Conservation (phyloP, 2,888 invertebrate species). For the Cephus pygmeus region DNA sequence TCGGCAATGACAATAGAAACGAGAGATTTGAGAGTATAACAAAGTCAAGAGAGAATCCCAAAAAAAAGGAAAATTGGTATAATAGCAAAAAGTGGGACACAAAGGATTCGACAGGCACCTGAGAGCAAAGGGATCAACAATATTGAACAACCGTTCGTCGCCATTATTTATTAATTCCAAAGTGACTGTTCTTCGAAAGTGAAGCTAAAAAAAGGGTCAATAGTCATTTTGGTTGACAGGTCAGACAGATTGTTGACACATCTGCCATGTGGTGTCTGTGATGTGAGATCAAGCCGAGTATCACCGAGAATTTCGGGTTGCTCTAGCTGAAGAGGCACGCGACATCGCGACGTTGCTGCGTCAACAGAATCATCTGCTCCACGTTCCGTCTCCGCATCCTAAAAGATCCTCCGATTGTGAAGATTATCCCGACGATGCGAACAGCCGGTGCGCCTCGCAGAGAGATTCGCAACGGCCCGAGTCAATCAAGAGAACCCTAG, state of each 20-base stretch:
- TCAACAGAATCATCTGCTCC: constrained; percentile 58
- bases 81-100: neutral
- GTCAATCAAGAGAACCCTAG: neutral
- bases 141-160: constrained; percentile 19
- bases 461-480: neutral
- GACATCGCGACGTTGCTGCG: constrained; percentile 54
- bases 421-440: constrained; percentile 9
- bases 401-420: constrained; percentile 44
- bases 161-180: constrained; percentile 9
- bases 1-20: neutral
- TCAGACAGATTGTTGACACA: constrained; percentile 43
- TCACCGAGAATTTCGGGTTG: constrained; percentile 40
- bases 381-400: constrained; percentile 58
- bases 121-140: constrained; percentile 39
- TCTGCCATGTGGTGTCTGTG: constrained; percentile 35
- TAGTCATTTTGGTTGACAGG: constrained; percentile 56
- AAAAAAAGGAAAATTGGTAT: constrained; percentile 15
- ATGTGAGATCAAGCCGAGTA: constrained; percentile 55
- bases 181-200: constrained; percentile 31
- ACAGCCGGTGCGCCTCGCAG: neutral
- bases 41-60: neutral
- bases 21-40: neutral
- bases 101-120: constrained; percentile 16
- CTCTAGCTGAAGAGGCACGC: constrained; percentile 58
- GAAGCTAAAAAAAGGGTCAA: constrained; percentile 34